Evolutionary conservation across 2,888 invertebrate genomes (phyloP), one percentile per base, ranked within the genome.

Genomic region (Nephrocerus scutellatus): DNA sequence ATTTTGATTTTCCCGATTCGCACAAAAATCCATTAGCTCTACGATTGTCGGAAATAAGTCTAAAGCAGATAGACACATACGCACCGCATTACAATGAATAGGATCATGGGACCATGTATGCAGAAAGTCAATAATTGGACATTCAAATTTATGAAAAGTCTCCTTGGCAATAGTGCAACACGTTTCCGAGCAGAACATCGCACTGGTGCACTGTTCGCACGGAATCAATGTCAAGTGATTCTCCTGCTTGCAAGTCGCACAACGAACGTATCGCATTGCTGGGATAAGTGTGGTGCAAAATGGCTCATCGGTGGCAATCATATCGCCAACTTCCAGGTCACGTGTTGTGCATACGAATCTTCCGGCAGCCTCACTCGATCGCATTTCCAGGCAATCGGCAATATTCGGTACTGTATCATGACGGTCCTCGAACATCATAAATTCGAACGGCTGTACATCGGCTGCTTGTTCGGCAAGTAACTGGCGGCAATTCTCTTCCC

Each of bases 101-200:
- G 83, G 81, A 33, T 76, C n/a, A n/a, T n/a, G 77, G 47, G 80
- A 75, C 65, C 80, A 71, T 24, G 68, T 60, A 15, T 76, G 58
- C 18, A 89, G 61, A 15, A 74, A 70, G 21, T 76, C 71, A 53
- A 85, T 72, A 31, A 88, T 68, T 1, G 72, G 61, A 59, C 91
- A 92, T 70, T 92, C 91, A 46, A 79, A 72, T 45, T 72, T 71
- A 63, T 95, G 93, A 62, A 83, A 86, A 14, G 72, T 70, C 24
- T 72, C 62, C 70, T 74, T 78, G 3, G 87, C 83, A 1, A 64
- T 63, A 4, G 71, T 61, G 47, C 59, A 58, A 43, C 68, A 68
- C 23, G 57, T 51, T 28, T 59, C 54, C 38, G 61, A 60, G 43
- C 68, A 68, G 48, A 66, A 68, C 68, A 68, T 67, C 7, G 57